These are phyloP conservation scores for Spialia ferax DNA, from an alignment of 2,888 invertebrate genomes.

Conservation along the genomic window DNA sequence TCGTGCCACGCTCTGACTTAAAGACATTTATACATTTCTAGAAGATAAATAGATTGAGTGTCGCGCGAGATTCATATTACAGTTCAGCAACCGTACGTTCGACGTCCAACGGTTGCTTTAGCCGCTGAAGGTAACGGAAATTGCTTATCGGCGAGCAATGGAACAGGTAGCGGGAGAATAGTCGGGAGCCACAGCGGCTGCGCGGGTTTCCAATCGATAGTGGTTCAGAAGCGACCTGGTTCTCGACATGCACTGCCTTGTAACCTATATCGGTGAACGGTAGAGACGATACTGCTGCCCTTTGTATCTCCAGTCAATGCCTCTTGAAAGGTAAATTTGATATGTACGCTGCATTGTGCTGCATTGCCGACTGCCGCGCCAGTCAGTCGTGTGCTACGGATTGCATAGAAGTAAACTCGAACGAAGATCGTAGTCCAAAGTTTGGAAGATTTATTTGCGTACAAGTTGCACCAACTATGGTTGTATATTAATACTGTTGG, in stretches of 20 bases:
- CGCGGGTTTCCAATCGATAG: conserved; percentile 32
- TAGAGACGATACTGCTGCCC: conserved; percentile 32
- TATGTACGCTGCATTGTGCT: conserved; percentile 4
- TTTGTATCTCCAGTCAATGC: conserved; percentile 27
- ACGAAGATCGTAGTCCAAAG: not conserved
- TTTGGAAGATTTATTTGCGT: not conserved
- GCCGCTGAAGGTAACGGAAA: conserved; percentile 26
- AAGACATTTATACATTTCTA: conserved; percentile 35
- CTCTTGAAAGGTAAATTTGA: conserved; percentile 28
- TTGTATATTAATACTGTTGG: too few relatives aligned
- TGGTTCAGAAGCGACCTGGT: conserved; percentile 56
- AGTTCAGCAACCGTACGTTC: conserved; percentile 23
- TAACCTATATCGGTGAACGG: conserved; percentile 53
- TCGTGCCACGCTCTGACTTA: conserved; percentile 21
- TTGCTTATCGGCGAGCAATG: conserved; percentile 36
- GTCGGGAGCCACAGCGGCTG: conserved; percentile 30
- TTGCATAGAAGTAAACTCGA: not conserved
- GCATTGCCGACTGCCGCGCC: conserved; percentile 7
- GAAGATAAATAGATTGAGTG: conserved; percentile 32
- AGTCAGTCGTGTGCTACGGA: not conserved
- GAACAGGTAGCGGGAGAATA: conserved; percentile 19
- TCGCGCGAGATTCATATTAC: conserved; percentile 19
- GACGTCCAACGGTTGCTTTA: conserved; percentile 35
- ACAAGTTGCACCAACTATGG: too few relatives aligned
- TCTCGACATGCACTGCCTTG: conserved; percentile 51